Evolutionary conservation across 2,113 vertebrate genomes (phyloP), one percentile per base, ranked within the genome.

Genomic region (Syngnathoides biaculeatus): DNA sequence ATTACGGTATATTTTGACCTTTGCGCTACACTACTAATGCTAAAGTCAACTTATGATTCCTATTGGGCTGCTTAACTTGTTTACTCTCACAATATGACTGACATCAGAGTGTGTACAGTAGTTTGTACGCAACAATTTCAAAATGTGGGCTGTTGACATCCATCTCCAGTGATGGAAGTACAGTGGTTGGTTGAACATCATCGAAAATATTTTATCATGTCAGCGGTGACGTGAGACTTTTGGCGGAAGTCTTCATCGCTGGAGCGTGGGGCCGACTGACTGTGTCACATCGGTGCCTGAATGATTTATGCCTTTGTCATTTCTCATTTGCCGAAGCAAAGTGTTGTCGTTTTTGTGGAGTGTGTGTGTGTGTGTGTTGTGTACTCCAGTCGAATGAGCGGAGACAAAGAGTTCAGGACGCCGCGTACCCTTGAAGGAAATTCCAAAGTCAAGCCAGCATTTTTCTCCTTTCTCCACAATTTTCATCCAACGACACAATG

Each of bases 301-400:
- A 92, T 92, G 90, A 92, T 92, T 90, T 83, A 92, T 90, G 88
- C 82, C 81, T 86, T 89, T 92, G 87, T 91, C 89, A 90, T 91
- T 87, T 90, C 74, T 92, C 88, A 90, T 93, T 93, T 90, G 90
- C 87, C 85, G 80, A 89, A 90, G 89, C 91, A 89, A 86, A 80
- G 85, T 86, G 88, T 90, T 83, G 76, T 86, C 73, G 20, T 86
- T 89, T 88, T 78, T 83, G 76, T 40, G 24, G 48, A 6, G 48
- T 17, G 48, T 52, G 56, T 35, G 86, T 87, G 86, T 88, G 83
- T 77, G 85, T 73, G 26, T 87, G 88, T 87, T 88, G 88, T 84
- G 74, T 63, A 75, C 81, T 64, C 74, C 74, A 84, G 84, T 85
- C 79, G 80, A 74, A 80, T 79, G 79, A 65, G 58, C 72, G 56